Conservation (phyloP, 1,140 invertebrate species). For the Drosophila miranda region DNA sequence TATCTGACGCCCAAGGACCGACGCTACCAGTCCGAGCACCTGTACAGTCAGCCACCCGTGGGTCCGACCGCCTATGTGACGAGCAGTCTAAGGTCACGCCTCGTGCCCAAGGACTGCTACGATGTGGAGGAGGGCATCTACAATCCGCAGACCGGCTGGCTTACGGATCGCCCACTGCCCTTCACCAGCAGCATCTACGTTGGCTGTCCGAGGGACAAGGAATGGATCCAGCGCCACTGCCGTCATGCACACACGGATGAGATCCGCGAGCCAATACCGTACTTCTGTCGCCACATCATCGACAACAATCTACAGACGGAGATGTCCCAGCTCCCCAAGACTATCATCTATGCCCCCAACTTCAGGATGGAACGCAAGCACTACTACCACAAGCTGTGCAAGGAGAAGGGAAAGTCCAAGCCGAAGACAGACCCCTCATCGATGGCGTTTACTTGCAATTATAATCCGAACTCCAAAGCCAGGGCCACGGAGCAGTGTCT, state of each 20-base stretch:
- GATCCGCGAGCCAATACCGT: constrained; percentile 37
- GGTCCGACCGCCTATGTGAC: constrained; percentile 61
- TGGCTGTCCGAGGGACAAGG: constrained; percentile 43
- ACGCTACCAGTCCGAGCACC: constrained; percentile 56
- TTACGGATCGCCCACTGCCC: constrained; percentile 44
- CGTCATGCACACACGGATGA: constrained; percentile 17
- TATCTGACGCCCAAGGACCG: constrained; percentile 61
- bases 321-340: constrained; percentile 10
- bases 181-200: constrained; percentile 39
- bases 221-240: constrained; percentile 56
- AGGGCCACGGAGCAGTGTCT: constrained; percentile 15
- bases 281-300: constrained; percentile 44
- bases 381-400: constrained; percentile 58
- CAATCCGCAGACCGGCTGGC: constrained; percentile 39
- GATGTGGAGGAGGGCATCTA: constrained; percentile 67
- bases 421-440: not conserved
- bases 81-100: constrained; percentile 24
- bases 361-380: constrained; percentile 25
- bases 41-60: constrained; percentile 57
- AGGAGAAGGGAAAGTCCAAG: not conserved
- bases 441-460: too few species aligned
- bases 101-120: constrained; percentile 33
- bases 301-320: constrained; percentile 54
- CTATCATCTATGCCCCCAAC: constrained; percentile 48
- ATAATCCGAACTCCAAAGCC: not conserved